Evolutionary conservation across 2,888 invertebrate genomes (phyloP).

Genomic region (Autographa gamma): DNA sequence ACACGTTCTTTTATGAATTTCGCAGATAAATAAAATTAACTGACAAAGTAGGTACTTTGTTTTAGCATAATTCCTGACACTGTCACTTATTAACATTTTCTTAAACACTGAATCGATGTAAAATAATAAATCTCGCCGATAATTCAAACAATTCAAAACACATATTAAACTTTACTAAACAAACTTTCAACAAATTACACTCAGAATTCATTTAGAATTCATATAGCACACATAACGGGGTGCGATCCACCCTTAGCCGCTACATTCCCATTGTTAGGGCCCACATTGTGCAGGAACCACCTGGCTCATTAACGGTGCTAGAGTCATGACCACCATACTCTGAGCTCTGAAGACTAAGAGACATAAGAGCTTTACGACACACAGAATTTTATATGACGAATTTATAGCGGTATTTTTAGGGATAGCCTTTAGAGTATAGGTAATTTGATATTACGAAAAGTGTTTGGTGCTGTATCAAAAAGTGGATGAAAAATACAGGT

Average conservation of each 20-base stretch:
- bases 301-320: slow-evolving; percentile 82
- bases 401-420: neutral
- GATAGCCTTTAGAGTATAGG: neutral
- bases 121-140: no score
- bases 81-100: no score
- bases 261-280: slow-evolving; percentile 75
- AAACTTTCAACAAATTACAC: slow-evolving; percentile 26
- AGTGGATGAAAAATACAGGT: no score
- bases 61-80: no score
- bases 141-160: no score
- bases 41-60: no score
- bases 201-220: slow-evolving; percentile 54
- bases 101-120: no score
- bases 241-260: slow-evolving; percentile 70
- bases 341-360: slow-evolving; percentile 54
- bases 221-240: slow-evolving; percentile 60
- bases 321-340: slow-evolving; percentile 61
- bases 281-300: slow-evolving; percentile 82
- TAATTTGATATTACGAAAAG: neutral
- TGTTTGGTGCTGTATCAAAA: no score
- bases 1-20: neutral
- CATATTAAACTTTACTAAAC: neutral
- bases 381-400: neutral
- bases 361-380: slow-evolving; percentile 15
- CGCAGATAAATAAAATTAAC: no score